Evolutionary conservation across 1,140 invertebrate genomes (phyloP), one percentile per base, ranked within the genome.

Genomic region (Scylla paramamosain): DNA sequence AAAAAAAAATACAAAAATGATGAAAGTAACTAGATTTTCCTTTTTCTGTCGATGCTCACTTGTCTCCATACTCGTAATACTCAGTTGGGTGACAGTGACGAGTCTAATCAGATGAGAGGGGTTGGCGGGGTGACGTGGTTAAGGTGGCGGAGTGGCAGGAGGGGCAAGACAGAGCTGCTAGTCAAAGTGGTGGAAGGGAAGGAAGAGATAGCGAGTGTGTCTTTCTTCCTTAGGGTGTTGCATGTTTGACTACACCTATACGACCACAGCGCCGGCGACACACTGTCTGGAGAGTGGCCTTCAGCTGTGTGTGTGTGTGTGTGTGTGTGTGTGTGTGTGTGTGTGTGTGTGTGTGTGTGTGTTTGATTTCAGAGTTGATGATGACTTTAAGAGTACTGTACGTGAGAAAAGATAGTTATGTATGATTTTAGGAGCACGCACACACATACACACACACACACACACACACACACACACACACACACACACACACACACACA

Each of bases 401-500:
- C 39, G 6, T 39, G 39, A 39, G 39, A 39, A 39, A 39, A 39
- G 39, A 39, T 39, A 39, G 20, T 8, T 28, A 3, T 3, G 7
- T 8, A 82, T 82, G 28, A 82, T 25, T 28, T 25, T 28, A 82
- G 20, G 28, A 20, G 28, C 77, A 8, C 77, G 28, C 1, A 82
- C 83, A 84, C 83, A 84, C 83, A 84, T 20, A 84, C 83, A 84
- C 83, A 84, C 83, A 84, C 83, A 84, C 83, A 84, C 83, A 84
- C 83, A 84, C 83, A 84, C 83, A 84, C 83, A 84, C 83, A 84
- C 83, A 84, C 83, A 84, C 83, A 84, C 83, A 84, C 83, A 84
- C 83, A 84, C 83, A 84, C 83, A 84, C 83, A 84, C 83, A 84
- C 83, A 84, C 83, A 84, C 83, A 84, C 83, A 84, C 83, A 84